phyloP scores from a whole-genome alignment of 2,113 vertebrate genomes.

The Gymnobelideus leadbeateri region DNA sequence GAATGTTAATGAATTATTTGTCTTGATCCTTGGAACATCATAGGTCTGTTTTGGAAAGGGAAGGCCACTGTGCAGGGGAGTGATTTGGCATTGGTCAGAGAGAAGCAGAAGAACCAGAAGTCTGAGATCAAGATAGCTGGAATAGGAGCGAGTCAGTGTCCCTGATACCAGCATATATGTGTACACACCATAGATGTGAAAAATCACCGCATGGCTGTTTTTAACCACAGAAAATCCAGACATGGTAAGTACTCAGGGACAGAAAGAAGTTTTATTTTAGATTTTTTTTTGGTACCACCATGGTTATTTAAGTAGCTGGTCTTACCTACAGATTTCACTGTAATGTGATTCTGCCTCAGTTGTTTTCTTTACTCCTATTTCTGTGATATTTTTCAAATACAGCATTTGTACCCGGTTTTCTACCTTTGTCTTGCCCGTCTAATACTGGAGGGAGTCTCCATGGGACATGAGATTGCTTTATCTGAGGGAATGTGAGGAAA shows the following conservation, averaged over 20 bases:
- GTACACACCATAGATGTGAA: neutral
- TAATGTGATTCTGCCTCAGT: conserved; percentile 9
- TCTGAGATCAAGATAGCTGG: neutral
- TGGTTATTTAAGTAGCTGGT: conserved; percentile 13
- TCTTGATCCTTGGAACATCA: neutral
- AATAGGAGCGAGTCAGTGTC: conserved; percentile 13
- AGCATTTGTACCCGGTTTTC: neutral
- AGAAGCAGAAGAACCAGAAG: neutral
- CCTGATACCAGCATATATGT: neutral
- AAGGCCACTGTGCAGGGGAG: neutral
- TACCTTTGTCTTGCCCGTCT: neutral
- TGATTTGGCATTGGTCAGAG: conserved; percentile 8
- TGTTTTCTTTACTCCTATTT: neutral
- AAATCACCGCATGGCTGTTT: neutral
- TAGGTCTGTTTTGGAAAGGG: conserved; percentile 17
- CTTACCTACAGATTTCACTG: neutral
- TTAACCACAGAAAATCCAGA: conserved; percentile 11
- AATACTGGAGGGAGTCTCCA: conserved; percentile 1
- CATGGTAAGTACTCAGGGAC: neutral
- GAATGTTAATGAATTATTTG: conserved; percentile 23
- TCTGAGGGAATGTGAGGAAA: neutral
- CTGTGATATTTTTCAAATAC: neutral
- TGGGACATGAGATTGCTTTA: neutral
- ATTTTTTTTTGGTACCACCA: neutral
- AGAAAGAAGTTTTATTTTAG: neutral